Base-by-base conservation (phyloP, 2,888 invertebrate species). In the Melolontha melolontha region DNA sequence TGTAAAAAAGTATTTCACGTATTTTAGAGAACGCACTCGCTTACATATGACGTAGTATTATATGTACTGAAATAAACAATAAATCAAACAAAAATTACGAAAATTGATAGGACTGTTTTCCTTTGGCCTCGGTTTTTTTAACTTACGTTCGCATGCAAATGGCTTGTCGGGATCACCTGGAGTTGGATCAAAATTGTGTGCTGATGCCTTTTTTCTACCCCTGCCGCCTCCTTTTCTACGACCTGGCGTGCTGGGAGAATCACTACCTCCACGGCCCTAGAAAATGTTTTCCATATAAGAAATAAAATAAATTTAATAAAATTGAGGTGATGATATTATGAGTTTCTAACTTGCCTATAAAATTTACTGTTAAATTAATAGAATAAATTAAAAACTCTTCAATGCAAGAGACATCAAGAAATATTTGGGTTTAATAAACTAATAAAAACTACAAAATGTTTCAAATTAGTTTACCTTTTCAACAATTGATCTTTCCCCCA, bases 71-170 rank as follows among this genome's bases (percentile, higher is more conserved):
- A 62, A 47, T 40, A 8, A 17, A 54, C 5, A 6, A 29, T 34
- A 52, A 34, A 47, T n/a, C n/a, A 22, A 22, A 47, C 10, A 12
- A 47, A 49, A 2, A 47, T 29, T 47, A 34, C 59, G 47, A 47
- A 62, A 34, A 62, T 16, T n/a, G 34, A 27, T 44, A 44, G 5
- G n/a, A 47, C 47, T 6, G 11, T 16, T 17, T 16, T 34, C 47
- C 11, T 5, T 62, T 39, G 11, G 14, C 34, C 27, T 10, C 7
- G 14, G 16, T 6, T 34, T 34, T 64, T 64, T 51, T 44, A 41
- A 92, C 93, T 92, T 91, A 95, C 94, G 91, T 90, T 94, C 95
- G 87, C 95, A 95, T 81, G 92, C 91, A 86, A 91, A 95, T 41
- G 95, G 95, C 82, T 95, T 95, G 82, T 95, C 95, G 54, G 90